Evolutionary conservation across 2,797 vertebrate genomes (phyloP).

Genomic region (Bradypodion pumilum): DNA sequence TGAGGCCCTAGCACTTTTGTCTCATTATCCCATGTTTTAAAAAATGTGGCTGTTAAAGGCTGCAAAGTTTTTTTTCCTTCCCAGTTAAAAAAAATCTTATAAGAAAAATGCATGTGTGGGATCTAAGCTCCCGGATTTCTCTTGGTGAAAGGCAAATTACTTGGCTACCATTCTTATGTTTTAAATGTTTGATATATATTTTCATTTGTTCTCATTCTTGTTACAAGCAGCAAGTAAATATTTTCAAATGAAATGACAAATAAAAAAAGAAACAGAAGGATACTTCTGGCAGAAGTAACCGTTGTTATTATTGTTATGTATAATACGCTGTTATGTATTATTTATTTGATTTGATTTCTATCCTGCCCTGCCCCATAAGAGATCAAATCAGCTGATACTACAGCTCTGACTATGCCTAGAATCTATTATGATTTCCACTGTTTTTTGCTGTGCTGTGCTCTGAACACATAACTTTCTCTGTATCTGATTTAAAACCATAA

Average conservation of each 20-base stretch:
- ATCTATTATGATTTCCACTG: not conserved
- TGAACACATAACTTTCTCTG: not conserved
- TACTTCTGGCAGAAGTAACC: not conserved
- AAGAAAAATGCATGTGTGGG: too few relatives aligned
- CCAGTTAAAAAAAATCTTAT: too few relatives aligned
- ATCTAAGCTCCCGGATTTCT: too few relatives aligned
- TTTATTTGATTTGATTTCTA: too few relatives aligned
- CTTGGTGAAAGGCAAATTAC: too few relatives aligned
- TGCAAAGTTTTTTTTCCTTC: too few relatives aligned
- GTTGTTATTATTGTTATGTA: not conserved
- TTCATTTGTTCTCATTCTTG: not conserved
- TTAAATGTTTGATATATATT: not conserved
- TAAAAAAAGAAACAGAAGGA: not conserved
- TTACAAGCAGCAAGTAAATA: not conserved
- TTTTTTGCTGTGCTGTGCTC: not conserved
- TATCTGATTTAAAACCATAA: not conserved
- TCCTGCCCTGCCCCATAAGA: too few relatives aligned
- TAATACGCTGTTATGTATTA: too few relatives aligned
- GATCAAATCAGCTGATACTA: too few relatives aligned
- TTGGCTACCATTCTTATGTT: not conserved
- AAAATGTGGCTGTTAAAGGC: too few relatives aligned
- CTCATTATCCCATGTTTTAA: too few relatives aligned
- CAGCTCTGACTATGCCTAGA: not conserved
- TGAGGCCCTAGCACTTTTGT: too few relatives aligned
- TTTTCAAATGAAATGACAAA: not conserved